Conservation (phyloP, 2,113 vertebrate species). For the Oryzias melastigma region DNA sequence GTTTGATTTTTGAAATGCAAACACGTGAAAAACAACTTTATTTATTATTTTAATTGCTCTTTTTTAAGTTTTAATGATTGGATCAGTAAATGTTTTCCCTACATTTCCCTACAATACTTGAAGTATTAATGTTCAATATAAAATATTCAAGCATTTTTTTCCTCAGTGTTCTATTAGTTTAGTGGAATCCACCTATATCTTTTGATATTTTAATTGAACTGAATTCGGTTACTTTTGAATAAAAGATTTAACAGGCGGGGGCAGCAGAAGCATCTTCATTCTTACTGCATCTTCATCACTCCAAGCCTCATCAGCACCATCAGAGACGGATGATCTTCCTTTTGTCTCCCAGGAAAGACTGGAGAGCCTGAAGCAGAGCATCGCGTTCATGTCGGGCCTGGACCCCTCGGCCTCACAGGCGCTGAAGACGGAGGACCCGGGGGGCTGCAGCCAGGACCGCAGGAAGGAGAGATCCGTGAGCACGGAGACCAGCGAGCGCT, state of each 20-base stretch:
- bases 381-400: constrained; percentile 94
- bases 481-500: constrained; percentile 72
- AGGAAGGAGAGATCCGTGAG: constrained; percentile 66
- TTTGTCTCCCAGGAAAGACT: constrained; percentile 83
- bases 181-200: too few species aligned
- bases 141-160: too few species aligned
- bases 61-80: too few species aligned
- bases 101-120: too few species aligned
- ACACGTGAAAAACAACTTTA: too few species aligned
- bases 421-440: constrained; percentile 72
- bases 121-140: too few species aligned
- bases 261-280: constrained; percentile 35
- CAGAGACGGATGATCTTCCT: neutral
- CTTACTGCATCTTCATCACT: neutral
- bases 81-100: too few species aligned
- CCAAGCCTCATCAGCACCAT: too few species aligned
- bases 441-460: constrained; percentile 57
- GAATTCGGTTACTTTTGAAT: too few species aligned
- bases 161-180: too few species aligned
- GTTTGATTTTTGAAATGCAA: too few species aligned
- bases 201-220: neutral
- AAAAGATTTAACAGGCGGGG: constrained; percentile 49
- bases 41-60: too few species aligned
- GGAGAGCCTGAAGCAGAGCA: constrained; percentile 93
- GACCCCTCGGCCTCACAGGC: constrained; percentile 80